Evolutionary conservation across 2,888 invertebrate genomes (phyloP), one percentile per base, ranked within the genome.

Genomic region (Argyra leucocephala): DNA sequence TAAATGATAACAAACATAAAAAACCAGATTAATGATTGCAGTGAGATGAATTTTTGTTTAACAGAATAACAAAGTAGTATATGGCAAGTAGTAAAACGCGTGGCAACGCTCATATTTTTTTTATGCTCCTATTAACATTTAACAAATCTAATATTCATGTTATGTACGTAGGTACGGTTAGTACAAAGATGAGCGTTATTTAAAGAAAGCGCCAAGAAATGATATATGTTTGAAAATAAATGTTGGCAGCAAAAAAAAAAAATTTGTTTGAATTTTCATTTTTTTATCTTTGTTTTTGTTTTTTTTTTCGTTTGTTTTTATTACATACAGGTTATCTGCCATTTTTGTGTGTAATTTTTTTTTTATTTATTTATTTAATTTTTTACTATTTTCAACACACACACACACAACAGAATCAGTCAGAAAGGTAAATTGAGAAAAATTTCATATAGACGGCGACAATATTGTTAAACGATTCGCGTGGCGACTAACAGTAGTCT

Each of bases 381-480:
- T 48, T 48, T 18, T 48, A 5, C 5, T 48, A 18, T 18, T 48
- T 48, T 15, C 10, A 37, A 12, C 3, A 37, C 3, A 3, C 37
- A 37, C 15, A 37, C 3, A 37, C 5, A 9, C 37, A 4, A 26
- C 9, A 26, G 26, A 26, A 31, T 31, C 31, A 7, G 12, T 10
- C 48, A 48, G 31, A 18, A 15, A 48, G 48, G 48, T 48, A 15
- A 48, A 48, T 48, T 48, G 2, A n/a, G n/a, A 48, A 48, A 48
- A 48, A 48, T 48, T 48, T 48, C n/a, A 48, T n/a, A n/a, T 48
- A 48, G 48, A 48, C 48, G 48, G 48, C 48, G 48, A 48, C 48
- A 48, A 48, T 48, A 48, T 48, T 48, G 48, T 48, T 48, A 48
- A 48, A 48, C 48, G 48, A 48, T 18, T 48, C 48, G 48, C 48